Conservation (phyloP, 1,140 invertebrate species). For the Mya arenaria region DNA sequence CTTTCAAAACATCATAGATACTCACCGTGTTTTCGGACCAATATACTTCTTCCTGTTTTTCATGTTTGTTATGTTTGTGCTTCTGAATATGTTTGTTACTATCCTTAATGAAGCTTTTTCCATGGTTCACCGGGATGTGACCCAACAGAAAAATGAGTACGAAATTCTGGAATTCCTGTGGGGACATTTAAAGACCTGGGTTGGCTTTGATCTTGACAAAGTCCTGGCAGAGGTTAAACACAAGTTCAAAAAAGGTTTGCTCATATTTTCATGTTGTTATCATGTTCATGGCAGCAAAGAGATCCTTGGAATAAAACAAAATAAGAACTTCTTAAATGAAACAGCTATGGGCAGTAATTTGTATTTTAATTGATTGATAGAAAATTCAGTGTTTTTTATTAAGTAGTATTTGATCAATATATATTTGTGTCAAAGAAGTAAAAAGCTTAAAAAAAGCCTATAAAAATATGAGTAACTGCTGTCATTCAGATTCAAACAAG, state of each 20-base stretch:
- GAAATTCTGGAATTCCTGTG: constrained; percentile 85
- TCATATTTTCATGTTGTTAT: no score
- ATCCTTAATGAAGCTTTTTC: constrained; percentile 83
- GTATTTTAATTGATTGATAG: no score
- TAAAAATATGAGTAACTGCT: no score
- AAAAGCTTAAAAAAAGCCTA: no score
- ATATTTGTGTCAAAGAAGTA: no score
- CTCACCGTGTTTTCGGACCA: constrained; percentile 73
- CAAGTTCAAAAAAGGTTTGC: constrained; percentile 39
- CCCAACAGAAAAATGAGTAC: constrained; percentile 85
- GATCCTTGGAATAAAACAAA: no score
- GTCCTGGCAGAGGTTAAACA: constrained; percentile 1
- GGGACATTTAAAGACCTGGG: constrained; percentile 67
- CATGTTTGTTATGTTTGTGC: constrained; percentile 82
- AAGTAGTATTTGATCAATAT: no score
- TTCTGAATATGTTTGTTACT: constrained; percentile 84
- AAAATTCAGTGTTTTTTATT: no score
- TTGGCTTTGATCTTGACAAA: constrained; percentile 57
- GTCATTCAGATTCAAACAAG: no score
- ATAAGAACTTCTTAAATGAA: no score
- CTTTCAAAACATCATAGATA: constrained; percentile 57
- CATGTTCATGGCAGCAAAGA: no score
- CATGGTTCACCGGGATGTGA: constrained; percentile 83
- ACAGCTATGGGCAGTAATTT: no score
- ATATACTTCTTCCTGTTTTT: constrained; percentile 83